phyloP scores from a whole-genome alignment of 2,113 vertebrate genomes.

The Neogobius melanostomus region DNA sequence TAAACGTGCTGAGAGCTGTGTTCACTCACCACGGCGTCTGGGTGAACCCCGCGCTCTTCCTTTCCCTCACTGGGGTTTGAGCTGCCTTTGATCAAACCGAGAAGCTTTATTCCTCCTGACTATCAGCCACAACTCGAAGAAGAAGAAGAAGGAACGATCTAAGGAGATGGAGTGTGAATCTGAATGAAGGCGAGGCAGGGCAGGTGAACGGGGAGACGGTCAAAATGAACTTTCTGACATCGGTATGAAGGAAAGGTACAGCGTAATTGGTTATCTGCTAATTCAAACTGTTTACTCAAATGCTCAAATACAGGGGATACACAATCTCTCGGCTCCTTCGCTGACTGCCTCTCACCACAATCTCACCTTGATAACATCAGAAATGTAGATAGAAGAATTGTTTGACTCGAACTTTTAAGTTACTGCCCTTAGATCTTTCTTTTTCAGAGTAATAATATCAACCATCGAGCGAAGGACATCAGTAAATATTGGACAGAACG shows the following conservation, averaged over 20 bases:
- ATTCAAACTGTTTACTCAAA: too few species aligned
- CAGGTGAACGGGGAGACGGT: neutral
- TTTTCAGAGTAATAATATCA: neutral
- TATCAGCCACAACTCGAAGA: slow-evolving; percentile 7
- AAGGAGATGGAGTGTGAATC: slow-evolving; percentile 10
- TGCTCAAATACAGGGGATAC: too few species aligned
- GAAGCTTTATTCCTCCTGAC: slow-evolving; percentile 35
- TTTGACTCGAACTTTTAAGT: too few species aligned
- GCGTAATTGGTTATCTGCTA: too few species aligned
- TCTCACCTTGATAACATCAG: too few species aligned
- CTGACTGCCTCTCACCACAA: too few species aligned
- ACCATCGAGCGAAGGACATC: neutral
- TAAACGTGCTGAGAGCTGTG: slow-evolving; percentile 8
- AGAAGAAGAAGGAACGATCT: neutral
- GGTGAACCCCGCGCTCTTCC: slow-evolving; percentile 17
- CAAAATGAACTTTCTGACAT: neutral
- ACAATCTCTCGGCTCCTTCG: too few species aligned
- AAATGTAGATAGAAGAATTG: too few species aligned
- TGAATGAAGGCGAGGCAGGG: slow-evolving; percentile 3
- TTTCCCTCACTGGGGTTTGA: slow-evolving; percentile 17
- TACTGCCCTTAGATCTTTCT: too few species aligned
- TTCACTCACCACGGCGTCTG: neutral
- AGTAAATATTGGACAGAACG: neutral
- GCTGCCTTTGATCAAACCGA: slow-evolving; percentile 41
- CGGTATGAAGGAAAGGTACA: neutral